phyloP scores from a whole-genome alignment of 2,888 invertebrate species.

The Cyrtodaria siliqua region DNA sequence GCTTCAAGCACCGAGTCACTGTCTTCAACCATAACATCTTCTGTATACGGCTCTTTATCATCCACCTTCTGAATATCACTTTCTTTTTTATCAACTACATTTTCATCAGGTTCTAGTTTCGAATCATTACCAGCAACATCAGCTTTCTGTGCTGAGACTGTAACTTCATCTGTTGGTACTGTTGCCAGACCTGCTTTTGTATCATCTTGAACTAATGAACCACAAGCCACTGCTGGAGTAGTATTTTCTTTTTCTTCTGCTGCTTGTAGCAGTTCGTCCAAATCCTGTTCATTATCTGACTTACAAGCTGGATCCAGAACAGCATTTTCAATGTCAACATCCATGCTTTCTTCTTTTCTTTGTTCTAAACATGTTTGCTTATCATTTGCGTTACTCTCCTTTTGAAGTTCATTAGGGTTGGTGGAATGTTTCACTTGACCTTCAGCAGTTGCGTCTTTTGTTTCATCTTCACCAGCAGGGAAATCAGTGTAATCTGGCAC shows the following conservation, averaged over 20 bases:
- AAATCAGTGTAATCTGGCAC: slow-evolving; percentile 65
- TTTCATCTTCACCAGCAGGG: slow-evolving; percentile 23
- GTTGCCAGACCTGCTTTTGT: not conserved
- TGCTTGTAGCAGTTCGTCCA: too few relatives aligned
- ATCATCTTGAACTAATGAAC: not conserved
- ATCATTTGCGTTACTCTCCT: not conserved
- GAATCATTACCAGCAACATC: not conserved
- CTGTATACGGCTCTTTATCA: not conserved
- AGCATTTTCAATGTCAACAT: too few relatives aligned
- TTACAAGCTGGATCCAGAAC: too few relatives aligned
- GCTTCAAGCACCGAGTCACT: slow-evolving; percentile 46
- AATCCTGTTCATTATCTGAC: too few relatives aligned
- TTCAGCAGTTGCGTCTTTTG: slow-evolving; percentile 21
- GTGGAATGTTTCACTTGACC: slow-evolving; percentile 2
- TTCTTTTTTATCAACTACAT: not conserved
- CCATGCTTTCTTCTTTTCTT: too few relatives aligned
- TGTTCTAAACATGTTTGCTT: not conserved
- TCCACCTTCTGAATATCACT: not conserved
- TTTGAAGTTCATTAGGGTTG: not conserved
- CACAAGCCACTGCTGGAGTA: too few relatives aligned
- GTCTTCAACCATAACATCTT: slow-evolving; percentile 19
- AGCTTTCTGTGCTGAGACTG: too few relatives aligned
- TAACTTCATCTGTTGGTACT: too few relatives aligned
- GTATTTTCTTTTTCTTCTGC: too few relatives aligned
- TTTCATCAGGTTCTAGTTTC: not conserved